These are phyloP conservation scores for Solea senegalensis DNA, from an alignment of 2,113 vertebrate species.

Conservation along the genomic window DNA sequence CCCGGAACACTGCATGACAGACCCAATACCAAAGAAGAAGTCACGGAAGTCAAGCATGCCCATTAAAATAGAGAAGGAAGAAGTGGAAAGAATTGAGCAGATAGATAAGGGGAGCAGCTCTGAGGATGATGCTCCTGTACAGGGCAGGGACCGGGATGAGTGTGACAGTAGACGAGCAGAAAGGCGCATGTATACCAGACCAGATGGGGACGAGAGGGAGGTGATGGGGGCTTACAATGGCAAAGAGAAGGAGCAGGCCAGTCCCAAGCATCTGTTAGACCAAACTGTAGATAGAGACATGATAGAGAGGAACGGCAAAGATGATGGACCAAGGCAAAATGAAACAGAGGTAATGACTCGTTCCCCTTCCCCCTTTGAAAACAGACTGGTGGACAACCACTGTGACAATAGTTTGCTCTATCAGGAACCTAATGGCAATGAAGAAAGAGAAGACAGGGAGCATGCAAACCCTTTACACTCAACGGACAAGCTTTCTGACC, in stretches of 20 bases:
- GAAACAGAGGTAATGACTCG: slow-evolving; percentile 62
- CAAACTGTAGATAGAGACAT: slow-evolving; percentile 16
- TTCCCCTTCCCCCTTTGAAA: slow-evolving; percentile 51
- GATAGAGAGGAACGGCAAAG: slow-evolving; percentile 51
- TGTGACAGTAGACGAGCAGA: slow-evolving; percentile 25
- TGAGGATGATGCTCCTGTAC: slow-evolving; percentile 83
- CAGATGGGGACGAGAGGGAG: slow-evolving; percentile 36
- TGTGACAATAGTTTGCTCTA: slow-evolving; percentile 55
- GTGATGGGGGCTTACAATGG: background rate
- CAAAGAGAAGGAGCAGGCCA: slow-evolving; percentile 23
- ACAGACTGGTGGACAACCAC: slow-evolving; percentile 68
- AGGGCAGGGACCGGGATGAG: slow-evolving; percentile 77
- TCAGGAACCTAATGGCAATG: slow-evolving; percentile 57
- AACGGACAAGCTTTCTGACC: slow-evolving; percentile 71
- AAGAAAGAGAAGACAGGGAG: slow-evolving; percentile 66
- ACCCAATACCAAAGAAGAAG: slow-evolving; percentile 94
- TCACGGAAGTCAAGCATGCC: slow-evolving; percentile 99
- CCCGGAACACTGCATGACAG: slow-evolving; percentile 77
- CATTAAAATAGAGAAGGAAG: slow-evolving; percentile 96
- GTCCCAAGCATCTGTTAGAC: slow-evolving; percentile 23
- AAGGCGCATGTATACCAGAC: slow-evolving; percentile 53
- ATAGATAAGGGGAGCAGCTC: slow-evolving; percentile 81
- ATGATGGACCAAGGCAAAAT: slow-evolving; percentile 66
- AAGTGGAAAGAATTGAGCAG: slow-evolving; percentile 76
- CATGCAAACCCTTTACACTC: background rate